phyloP scores from a whole-genome alignment of 2,888 invertebrate genomes.

The Chloroclystis v-ata region DNA sequence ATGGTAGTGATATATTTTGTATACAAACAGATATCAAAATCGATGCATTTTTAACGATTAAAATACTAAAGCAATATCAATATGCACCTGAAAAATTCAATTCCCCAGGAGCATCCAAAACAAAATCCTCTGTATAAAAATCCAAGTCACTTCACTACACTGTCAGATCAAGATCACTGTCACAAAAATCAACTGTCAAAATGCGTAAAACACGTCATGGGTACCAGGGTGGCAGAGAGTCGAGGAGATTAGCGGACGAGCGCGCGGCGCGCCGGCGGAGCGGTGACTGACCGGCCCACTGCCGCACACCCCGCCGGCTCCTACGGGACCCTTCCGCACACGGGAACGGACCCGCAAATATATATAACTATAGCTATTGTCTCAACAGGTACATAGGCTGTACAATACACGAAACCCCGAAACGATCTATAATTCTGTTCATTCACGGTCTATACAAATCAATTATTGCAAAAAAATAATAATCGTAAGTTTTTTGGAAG shows the following conservation, averaged over 20 bases:
- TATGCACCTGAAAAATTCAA: conserved; percentile 49
- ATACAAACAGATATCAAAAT: no score
- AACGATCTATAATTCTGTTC: no score
- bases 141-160: conserved; percentile 67
- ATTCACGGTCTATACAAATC: no score
- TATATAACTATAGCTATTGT: conserved; percentile 34
- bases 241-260: conserved; percentile 55
- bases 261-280: conserved; percentile 69
- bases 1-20: no score
- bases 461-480: no score
- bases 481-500: no score
- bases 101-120: conserved; percentile 47
- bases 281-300: conserved; percentile 77
- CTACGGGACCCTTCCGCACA: conserved; percentile 71
- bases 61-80: not conserved
- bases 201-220: conserved; percentile 54
- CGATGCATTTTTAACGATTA: no score
- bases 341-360: conserved; percentile 61
- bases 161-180: conserved; percentile 27
- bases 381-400: conserved; percentile 29
- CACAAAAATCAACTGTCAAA: conserved; percentile 19
- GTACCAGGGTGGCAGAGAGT: conserved; percentile 56
- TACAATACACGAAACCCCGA: no score
- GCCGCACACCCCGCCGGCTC: conserved; percentile 71
- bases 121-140: conserved; percentile 56